phyloP scores from a whole-genome alignment of 2,888 invertebrate species.

The Chirona hameri region DNA sequence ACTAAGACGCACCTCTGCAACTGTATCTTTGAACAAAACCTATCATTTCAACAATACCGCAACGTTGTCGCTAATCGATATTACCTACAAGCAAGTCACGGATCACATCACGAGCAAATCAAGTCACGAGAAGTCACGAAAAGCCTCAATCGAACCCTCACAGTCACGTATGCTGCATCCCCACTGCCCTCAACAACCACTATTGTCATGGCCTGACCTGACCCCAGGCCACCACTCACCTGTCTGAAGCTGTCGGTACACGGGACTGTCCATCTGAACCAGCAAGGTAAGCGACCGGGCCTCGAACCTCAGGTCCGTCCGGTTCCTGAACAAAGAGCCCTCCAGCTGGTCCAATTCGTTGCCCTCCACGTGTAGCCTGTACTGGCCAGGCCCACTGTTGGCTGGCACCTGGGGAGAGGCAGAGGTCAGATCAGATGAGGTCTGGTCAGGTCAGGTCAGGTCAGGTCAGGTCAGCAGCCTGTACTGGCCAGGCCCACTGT shows the following conservation, averaged over 20 bases:
- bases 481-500: constrained; percentile 78
- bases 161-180: too few species aligned
- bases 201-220: neutral
- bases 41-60: too few species aligned
- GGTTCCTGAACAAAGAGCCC: constrained; percentile 84
- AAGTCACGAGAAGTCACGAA: too few species aligned
- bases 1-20: too few species aligned
- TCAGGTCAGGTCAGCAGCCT: too few species aligned
- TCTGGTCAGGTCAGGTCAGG: too few species aligned
- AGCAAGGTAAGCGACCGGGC: constrained; percentile 91
- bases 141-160: too few species aligned
- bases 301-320: constrained; percentile 77
- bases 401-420: constrained; percentile 62
- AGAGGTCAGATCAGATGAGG: neutral
- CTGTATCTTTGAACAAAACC: too few species aligned
- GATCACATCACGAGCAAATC: too few species aligned
- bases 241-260: constrained; percentile 88
- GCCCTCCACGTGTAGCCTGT: constrained; percentile 78
- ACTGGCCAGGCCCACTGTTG: constrained; percentile 77
- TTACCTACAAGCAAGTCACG: too few species aligned
- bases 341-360: constrained; percentile 71
- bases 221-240: constrained; percentile 50
- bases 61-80: too few species aligned
- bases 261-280: constrained; percentile 89
- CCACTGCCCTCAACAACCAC: too few species aligned